These are phyloP conservation scores for Psilopogon haemacephalus DNA, from an alignment of 2,113 vertebrate genomes.

Conservation along the genomic window DNA sequence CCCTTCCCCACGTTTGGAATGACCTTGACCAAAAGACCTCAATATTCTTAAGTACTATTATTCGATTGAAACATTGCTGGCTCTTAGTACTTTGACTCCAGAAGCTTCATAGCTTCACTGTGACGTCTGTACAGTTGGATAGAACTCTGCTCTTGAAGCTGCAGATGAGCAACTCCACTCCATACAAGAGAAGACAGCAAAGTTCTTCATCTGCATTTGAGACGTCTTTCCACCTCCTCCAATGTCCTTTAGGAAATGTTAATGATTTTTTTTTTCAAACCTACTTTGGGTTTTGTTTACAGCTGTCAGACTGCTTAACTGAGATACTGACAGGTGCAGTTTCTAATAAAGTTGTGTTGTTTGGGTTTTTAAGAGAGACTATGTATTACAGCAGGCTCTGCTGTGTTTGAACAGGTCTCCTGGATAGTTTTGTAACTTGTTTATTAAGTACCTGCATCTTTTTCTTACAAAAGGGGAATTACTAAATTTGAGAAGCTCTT, in stretches of 20 bases:
- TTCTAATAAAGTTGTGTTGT: not conserved
- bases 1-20: not conserved
- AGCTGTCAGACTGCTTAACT: not conserved
- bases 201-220: not conserved
- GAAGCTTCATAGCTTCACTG: not conserved
- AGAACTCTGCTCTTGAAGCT: not conserved
- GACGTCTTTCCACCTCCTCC: not conserved
- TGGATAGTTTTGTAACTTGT: not conserved
- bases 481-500: not conserved
- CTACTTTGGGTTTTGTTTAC: not conserved
- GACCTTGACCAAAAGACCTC: not conserved
- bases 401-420: not conserved
- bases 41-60: fast-evolving
- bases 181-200: fast-evolving
- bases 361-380: not conserved
- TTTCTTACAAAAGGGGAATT: not conserved
- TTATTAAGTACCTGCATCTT: not conserved
- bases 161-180: not conserved
- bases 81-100: not conserved
- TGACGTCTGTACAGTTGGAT: fast-evolving
- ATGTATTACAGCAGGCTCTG: no score
- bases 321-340: not conserved
- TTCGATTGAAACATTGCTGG: not conserved
- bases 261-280: not conserved
- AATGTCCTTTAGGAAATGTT: fast-evolving